Evolutionary conservation across 2,797 vertebrate genomes (phyloP).

Genomic region (Sternarchorhynchus goeldii): DNA sequence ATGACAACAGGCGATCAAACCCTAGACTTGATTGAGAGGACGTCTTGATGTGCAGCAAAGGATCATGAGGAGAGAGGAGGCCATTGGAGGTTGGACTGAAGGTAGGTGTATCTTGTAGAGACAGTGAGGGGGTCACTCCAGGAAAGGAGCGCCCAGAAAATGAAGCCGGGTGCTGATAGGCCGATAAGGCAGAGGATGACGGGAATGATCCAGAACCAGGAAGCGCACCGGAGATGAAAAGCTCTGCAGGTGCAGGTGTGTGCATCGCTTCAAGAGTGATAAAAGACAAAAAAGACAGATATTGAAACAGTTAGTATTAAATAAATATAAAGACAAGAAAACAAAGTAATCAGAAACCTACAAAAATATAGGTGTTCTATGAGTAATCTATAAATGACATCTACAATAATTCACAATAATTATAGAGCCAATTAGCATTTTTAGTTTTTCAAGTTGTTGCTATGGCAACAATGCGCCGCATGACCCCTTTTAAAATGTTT

Average conservation of each 20-base stretch:
- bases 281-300: constrained; percentile 26
- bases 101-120: constrained; percentile 88
- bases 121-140: constrained; percentile 83
- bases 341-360: constrained; percentile 15
- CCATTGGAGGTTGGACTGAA: constrained; percentile 96
- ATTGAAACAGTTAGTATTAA: constrained; percentile 39
- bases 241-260: constrained; percentile 90
- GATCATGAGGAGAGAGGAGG: constrained; percentile 91
- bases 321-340: constrained; percentile 34
- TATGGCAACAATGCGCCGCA: constrained; percentile 31
- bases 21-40: constrained; percentile 87
- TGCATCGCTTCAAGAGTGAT: constrained; percentile 84
- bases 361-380: neutral
- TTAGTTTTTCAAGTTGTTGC: constrained; percentile 29
- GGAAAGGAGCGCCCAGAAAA: constrained; percentile 93
- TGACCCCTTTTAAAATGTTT: constrained; percentile 15
- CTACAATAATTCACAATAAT: neutral
- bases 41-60: constrained; percentile 91
- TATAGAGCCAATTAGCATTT: constrained; percentile 22
- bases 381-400: neutral
- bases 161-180: constrained; percentile 93
- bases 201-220: constrained; percentile 92
- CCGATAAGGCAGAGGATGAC: constrained; percentile 90
- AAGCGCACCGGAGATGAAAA: constrained; percentile 93
- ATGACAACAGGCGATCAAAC: constrained; percentile 88